Evolutionary conservation across 1,140 invertebrate species (phyloP).

Genomic region (Camponotus pennsylvanicus): DNA sequence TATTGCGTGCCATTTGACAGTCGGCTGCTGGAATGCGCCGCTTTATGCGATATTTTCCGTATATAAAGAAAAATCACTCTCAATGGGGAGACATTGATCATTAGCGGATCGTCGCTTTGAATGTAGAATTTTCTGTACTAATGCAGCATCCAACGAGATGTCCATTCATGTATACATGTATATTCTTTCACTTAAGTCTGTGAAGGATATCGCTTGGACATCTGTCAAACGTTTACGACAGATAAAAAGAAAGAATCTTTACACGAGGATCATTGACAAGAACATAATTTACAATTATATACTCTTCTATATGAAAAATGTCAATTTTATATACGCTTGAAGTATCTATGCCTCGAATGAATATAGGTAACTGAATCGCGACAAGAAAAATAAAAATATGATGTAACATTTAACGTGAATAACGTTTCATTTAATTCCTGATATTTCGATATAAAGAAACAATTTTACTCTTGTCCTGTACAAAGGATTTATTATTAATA

Average conservation of each 20-base stretch:
- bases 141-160: conserved; percentile 8
- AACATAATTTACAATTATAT: conserved; percentile 20
- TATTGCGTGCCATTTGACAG: conserved; percentile 75
- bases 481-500: neutral
- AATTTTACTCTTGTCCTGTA: neutral
- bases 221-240: neutral
- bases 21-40: conserved; percentile 10
- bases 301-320: neutral
- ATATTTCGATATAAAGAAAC: neutral
- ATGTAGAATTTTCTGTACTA: conserved; percentile 36
- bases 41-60: conserved; percentile 39
- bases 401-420: neutral
- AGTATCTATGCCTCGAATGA: neutral
- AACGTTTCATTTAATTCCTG: neutral
- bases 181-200: conserved; percentile 16
- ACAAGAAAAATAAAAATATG: neutral
- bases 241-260: neutral
- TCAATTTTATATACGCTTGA: neutral
- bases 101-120: conserved; percentile 1
- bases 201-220: neutral
- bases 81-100: conserved; percentile 34
- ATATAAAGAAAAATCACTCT: conserved; percentile 17
- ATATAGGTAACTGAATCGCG: neutral
- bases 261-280: neutral
- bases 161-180: neutral